Percentiles rank a stretch among this genome's conserved stretches.
phyloP scores from a whole-genome alignment of 1,140 invertebrate genomes.

The Zaprionus ghesquierei region DNA sequence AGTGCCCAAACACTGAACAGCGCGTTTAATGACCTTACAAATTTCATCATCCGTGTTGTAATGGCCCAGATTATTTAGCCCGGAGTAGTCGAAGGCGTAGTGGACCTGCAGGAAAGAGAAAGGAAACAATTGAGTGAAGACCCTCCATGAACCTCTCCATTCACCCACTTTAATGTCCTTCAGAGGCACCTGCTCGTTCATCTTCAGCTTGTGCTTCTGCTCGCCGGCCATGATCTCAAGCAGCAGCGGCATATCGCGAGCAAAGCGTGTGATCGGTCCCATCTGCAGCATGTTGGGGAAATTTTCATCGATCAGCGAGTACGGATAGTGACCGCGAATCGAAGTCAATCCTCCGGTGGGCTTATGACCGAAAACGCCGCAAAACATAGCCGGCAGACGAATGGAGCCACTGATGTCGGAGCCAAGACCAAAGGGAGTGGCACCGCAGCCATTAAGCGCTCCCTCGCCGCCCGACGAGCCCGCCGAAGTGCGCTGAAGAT shows the following conservation, averaged over 20 bases:
- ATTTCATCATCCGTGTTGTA: slow-evolving; percentile 76
- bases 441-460: slow-evolving; percentile 88
- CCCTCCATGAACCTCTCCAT: too few species aligned
- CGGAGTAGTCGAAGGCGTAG: slow-evolving; percentile 86
- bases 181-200: slow-evolving; percentile 85
- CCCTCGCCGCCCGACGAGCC: slow-evolving; percentile 92
- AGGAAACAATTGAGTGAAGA: neutral
- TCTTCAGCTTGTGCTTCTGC: slow-evolving; percentile 76
- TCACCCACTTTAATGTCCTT: slow-evolving; percentile 84
- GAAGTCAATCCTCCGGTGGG: slow-evolving; percentile 87
- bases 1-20: slow-evolving; percentile 55
- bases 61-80: slow-evolving; percentile 86
- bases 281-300: slow-evolving; percentile 82
- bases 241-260: slow-evolving; percentile 88
- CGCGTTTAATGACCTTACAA: slow-evolving; percentile 44
- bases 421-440: slow-evolving; percentile 90
- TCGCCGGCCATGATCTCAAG: slow-evolving; percentile 86
- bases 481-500: slow-evolving; percentile 85
- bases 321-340: slow-evolving; percentile 85
- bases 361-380: slow-evolving; percentile 95
- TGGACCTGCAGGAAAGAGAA: slow-evolving; percentile 77
- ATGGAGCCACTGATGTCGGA: slow-evolving; percentile 96
- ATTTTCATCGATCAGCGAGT: slow-evolving; percentile 45
- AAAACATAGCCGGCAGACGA: slow-evolving; percentile 92
- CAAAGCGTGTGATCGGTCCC: slow-evolving; percentile 92